Evolutionary conservation across 2,888 invertebrate genomes (phyloP), one percentile per base, ranked within the genome.

Genomic region (Troilus luridus): DNA sequence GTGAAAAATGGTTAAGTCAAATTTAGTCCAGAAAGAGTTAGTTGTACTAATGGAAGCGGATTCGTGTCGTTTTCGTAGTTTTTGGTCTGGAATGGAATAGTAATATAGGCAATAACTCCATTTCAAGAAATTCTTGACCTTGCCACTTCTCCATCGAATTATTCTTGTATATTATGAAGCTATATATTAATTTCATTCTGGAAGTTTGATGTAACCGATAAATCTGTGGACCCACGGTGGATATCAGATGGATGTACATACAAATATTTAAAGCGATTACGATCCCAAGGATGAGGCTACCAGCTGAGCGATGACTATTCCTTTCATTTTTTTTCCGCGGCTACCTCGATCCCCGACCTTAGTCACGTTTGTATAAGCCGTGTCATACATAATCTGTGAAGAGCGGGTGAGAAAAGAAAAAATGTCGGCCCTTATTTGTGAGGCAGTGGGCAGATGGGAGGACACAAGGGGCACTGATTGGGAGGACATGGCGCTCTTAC

Each of bases 381-480:
- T 85, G 85, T 85, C 85, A 58, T 85, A 85, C 85, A 85, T 85
- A 85, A 85, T 85, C 85, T 85, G 85, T 85, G 85, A 85, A 85
- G 85, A 85, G 56, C 85, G 85, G 85, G 89, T 64, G 89, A 64
- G 64, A 54, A 89, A 64, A 89, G 64, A 89, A 89, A 89, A 60
- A 58, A 64, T 89, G 89, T 64, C 89, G 62, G n/a, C 89, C 64
- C 89, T 64, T 64, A 64, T 89, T 89, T 89, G 62, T 89, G 89
- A 89, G 89, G 41, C n/a, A 64, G 64, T 24, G 89, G 64, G 89
- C 89, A 89, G 89, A 89, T 89, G 89, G 60, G 64, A 27, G 64
- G 67, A 54, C 64, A 90, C 90, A 90, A 90, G 90, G 72, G 77
- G 90, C 90, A 72, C 77, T 90, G 90, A 90, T 90, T 90, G 91